Evolutionary conservation across 2,888 invertebrate genomes (phyloP), one percentile per base, ranked within the genome.

Genomic region (Gastracanthus pulcherrimus): DNA sequence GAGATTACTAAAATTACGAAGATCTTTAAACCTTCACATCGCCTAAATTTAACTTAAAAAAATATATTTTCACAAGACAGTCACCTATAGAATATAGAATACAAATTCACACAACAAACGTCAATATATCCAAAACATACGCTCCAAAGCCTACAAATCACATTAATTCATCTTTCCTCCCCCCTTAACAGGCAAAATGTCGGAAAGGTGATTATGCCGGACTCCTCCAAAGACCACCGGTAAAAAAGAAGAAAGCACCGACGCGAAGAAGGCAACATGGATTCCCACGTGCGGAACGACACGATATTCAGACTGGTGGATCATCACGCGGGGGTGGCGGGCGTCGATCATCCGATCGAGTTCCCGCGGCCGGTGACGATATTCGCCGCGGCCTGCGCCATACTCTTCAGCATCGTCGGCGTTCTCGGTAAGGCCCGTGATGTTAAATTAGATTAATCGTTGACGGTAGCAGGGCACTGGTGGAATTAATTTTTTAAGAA

Each of bases 281-380:
- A 34, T 34, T 11, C 11, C 62, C n/a, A 34, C 2, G 5, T 9
- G 51, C 74, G 74, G 70, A 88, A 87, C 45, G 82, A 82, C 29
- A 86, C 87, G 36, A 82, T 84, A 64, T 81, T 85, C 51, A 76
- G 70, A 38, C 19, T 69, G 5, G 41, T 58, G 55, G 38, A 83
- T n/a, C n/a, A n/a, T n/a, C n/a, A n/a, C n/a, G n/a, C n/a, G n/a
- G n/a, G n/a, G 16, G 41, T 29, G 3, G 55, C 82, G 26, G 38
- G 23, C 19, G 38, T 5, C 1, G 66, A 80, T 36, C 69, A 76
- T 23, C 67, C 72, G 77, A 82, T 77, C 64, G 85, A 87, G n/a
- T 97, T 96, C 90, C 96, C 97, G 26, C 93, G 95, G 85, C 94
- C 94, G 84, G 95, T 96, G 66, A 96, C 97, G 41, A 93, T 96